phyloP scores from a whole-genome alignment of 2,113 vertebrate genomes.

The Oreotrochilus melanogaster region DNA sequence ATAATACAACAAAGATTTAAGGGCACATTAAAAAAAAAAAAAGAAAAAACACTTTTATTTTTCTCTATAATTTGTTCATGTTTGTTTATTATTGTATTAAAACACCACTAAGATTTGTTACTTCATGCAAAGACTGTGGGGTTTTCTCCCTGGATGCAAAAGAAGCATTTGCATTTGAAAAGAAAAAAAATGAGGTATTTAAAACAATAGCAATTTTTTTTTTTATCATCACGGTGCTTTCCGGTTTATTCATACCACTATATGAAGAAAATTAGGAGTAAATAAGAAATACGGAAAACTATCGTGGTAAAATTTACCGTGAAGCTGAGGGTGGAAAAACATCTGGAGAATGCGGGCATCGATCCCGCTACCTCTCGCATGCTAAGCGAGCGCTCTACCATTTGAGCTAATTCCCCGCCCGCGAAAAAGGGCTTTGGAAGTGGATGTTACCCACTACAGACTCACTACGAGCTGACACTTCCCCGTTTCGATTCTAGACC shows the following conservation, averaged over 20 bases:
- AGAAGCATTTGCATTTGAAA: neutral
- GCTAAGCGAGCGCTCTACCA: constrained; percentile 71
- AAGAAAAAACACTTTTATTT: neutral
- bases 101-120: neutral
- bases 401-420: constrained; percentile 74
- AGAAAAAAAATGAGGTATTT: neutral
- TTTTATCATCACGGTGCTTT: neutral
- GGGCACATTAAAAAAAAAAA: neutral
- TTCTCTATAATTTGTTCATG: neutral
- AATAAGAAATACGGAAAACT: accelerated
- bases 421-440: no score
- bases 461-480: accelerated
- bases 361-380: constrained; percentile 72
- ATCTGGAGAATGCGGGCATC: constrained; percentile 64
- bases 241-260: neutral
- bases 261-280: accelerated
- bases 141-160: neutral
- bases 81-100: neutral
- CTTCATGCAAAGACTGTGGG: neutral
- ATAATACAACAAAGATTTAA: neutral
- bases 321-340: accelerated
- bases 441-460: accelerated
- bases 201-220: neutral
- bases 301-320: accelerated
- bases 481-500: accelerated